Conservation (phyloP, 2,113 vertebrate genomes). For the Pangasianodon gigas region DNA sequence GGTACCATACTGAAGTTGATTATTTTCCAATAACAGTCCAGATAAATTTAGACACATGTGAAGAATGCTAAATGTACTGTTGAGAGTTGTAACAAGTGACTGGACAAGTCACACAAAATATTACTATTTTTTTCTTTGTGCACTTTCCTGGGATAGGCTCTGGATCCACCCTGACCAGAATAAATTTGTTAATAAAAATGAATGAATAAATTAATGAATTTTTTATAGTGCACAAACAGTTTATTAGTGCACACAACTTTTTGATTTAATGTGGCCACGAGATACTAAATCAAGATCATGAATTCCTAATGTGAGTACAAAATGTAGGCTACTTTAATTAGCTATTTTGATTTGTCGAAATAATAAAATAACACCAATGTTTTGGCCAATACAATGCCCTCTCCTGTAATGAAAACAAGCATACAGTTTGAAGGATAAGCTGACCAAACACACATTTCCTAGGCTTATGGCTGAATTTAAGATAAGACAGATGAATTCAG, state of each 20-base stretch:
- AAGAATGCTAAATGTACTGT: neutral
- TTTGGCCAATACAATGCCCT: neutral
- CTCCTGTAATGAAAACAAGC: neutral
- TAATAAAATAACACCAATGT: neutral
- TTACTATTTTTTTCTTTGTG: too few species aligned
- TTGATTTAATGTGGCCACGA: neutral
- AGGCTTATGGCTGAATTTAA: too few species aligned
- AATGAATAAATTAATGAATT: too few species aligned
- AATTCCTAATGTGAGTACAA: neutral
- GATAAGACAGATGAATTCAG: too few species aligned
- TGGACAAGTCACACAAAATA: neutral
- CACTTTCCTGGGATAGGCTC: neutral
- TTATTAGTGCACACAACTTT: neutral
- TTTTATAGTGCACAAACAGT: neutral
- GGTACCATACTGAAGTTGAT: neutral
- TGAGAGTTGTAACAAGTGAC: neutral
- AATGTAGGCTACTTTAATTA: too few species aligned
- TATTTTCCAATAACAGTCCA: neutral
- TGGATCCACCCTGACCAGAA: neutral
- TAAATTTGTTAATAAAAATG: neutral
- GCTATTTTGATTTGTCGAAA: neutral
- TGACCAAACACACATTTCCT: too few species aligned
- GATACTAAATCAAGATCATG: neutral
- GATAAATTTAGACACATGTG: neutral
- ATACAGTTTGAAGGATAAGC: too few species aligned